Evolutionary conservation across 2,113 vertebrate genomes (phyloP), one percentile per base, ranked within the genome.

Genomic region (Oncorhynchus keta): DNA sequence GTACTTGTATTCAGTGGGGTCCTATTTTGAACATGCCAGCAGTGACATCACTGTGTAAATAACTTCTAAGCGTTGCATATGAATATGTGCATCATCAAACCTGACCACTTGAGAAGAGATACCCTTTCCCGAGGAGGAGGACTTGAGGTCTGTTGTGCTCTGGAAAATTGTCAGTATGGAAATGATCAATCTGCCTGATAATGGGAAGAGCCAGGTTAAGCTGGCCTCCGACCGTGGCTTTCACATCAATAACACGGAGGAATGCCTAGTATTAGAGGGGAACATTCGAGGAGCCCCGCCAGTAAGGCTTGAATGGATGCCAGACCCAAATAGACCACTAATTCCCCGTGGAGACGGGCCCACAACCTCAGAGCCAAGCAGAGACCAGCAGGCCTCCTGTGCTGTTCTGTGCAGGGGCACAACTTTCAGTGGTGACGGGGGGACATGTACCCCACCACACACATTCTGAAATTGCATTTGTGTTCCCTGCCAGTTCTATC

Each of bases 181-280:
- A 48, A 24, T 76, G 61, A 72, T 45, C 39, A 11, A 45, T 61
- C 61, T 66, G 57, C 45, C 35, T 74, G 35, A 62, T 55, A 72
- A 76, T 39, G n/a, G 26, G 14, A 72, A 24, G 14, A 68, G 55
- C 51, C 13, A 24, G 28, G 48, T 71, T 75, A 65, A 7, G 24
- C 39, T 66, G 30, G 62, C 24, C 30, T 66, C 20, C 49, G 59
- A 55, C 26, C n/a, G 16, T 26, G 39, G 45, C 57, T 64, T 71
- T 22, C 45, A 75, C 75, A 45, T 45, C 39, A 45, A 76, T 70
- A 74, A 66, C 45, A 76, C 28, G 30, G 45, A 64, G 79, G 35
- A 72, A 76, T 76, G 70, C 65, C 45, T 65, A 18, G 39, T 74
- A 76, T 80, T 70, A 64, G 18, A 73, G 45, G 24, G 55, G 16